Percentiles rank a stretch among this genome's conserved stretches.
These are phyloP conservation scores for Aurelia sp. DNA, from an alignment of 30 jellyfish, hydroid and myxozoan species.

Conservation along the genomic window DNA sequence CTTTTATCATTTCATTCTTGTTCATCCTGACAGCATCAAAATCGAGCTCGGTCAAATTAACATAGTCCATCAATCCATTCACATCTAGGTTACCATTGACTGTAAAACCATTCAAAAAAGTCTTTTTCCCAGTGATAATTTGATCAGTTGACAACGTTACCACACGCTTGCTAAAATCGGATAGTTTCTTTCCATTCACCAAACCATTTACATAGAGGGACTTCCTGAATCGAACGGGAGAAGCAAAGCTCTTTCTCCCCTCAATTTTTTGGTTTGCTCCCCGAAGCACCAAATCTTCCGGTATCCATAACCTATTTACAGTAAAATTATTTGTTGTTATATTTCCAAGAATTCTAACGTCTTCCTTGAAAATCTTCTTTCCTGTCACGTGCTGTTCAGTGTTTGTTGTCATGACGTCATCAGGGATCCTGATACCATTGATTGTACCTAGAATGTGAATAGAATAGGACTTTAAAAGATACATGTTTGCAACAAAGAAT, in stretches of 20 bases:
- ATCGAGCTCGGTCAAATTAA: conserved; percentile 69
- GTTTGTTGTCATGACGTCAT: conserved; percentile 65
- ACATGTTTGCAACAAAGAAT: no score
- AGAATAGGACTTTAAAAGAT: no score
- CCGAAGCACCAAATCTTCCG: conserved; percentile 72
- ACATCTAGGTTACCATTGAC: conserved; percentile 60
- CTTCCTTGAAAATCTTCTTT: conserved; percentile 49
- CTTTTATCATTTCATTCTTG: conserved; percentile 62
- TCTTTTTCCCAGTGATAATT: conserved; percentile 39
- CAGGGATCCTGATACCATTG: conserved; percentile 74
- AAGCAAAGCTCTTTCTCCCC: conserved; percentile 56
- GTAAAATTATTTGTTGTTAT: conserved; percentile 51
- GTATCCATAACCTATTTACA: conserved; percentile 56
- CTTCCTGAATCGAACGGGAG: conserved; percentile 18
- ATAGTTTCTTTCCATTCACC: conserved; percentile 70
- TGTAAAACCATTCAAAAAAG: conserved; percentile 63
- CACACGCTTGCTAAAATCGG: conserved; percentile 60
- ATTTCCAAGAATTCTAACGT: conserved; percentile 49
- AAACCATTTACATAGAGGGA: conserved; percentile 58
- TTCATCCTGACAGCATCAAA: conserved; percentile 63
- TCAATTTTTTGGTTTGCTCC: conserved; percentile 25
- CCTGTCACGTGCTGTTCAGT: conserved; percentile 76
- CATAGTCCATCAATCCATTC: conserved; percentile 83
- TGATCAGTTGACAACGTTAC: conserved; percentile 60
- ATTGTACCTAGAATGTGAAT: conserved; percentile 39